Conservation (phyloP, 2,888 invertebrate species). For the Hecatera dysodea region DNA sequence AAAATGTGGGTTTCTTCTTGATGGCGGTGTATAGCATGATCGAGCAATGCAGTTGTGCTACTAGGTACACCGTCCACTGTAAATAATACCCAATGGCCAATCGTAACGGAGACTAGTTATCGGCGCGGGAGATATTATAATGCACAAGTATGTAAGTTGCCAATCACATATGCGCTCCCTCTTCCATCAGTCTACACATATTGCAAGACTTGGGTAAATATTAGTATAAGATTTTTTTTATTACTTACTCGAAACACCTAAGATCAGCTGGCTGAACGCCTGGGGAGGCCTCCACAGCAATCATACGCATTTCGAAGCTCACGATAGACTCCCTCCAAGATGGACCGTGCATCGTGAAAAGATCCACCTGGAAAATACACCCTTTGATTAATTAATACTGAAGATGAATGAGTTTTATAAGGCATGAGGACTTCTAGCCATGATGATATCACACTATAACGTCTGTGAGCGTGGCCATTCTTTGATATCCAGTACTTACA, state of each 20-base stretch:
- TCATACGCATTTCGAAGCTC: slow-evolving; percentile 94
- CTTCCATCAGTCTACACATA: too few species aligned
- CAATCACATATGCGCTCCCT: too few species aligned
- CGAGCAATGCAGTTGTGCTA: too few species aligned
- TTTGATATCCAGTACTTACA: not conserved
- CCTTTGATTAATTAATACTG: not conserved
- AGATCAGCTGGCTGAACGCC: slow-evolving; percentile 90
- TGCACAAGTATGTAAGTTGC: too few species aligned
- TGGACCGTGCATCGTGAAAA: slow-evolving; percentile 97
- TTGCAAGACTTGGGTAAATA: too few species aligned
- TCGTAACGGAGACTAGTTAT: too few species aligned
- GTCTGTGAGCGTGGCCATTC: not conserved
- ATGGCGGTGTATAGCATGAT: too few species aligned
- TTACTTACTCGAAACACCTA: slow-evolving; percentile 91
- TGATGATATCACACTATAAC: not conserved
- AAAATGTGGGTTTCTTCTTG: too few species aligned
- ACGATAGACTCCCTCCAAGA: slow-evolving; percentile 93
- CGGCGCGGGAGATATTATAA: too few species aligned
- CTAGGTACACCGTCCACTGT: too few species aligned
- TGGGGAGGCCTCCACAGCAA: slow-evolving; percentile 92
- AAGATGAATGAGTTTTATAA: not conserved
- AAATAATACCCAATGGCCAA: too few species aligned
- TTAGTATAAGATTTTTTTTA: not conserved
- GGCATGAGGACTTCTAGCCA: too few species aligned
- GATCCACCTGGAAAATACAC: slow-evolving; percentile 87